Evolutionary conservation across 2,888 invertebrate genomes (phyloP), one percentile per base, ranked within the genome.

Genomic region (Muschampia plurimacula): DNA sequence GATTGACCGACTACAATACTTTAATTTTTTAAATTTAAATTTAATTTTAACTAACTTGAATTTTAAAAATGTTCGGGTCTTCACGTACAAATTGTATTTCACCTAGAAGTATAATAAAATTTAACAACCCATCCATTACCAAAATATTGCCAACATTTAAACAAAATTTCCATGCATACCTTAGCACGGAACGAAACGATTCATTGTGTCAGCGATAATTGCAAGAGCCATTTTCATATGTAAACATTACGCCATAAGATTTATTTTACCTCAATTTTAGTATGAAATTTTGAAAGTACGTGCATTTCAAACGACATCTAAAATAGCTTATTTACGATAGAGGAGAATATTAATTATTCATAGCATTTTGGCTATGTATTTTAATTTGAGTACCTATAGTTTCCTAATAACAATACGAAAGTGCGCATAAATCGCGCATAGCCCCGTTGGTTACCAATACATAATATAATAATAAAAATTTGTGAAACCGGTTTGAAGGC

Each of bases 121-220:
- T 86, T 85, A 83, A 84, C 79, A 76, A 74, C 73, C 78, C 81
- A 83, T 83, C 78, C 81, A 83, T 83, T 84, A 82, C 66, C 32
- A 52, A 82, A 80, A 79, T 80, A 74, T 67, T 74, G 71, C 55
- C 7, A 78, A 76, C 74, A 68, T 74, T 75, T 72, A 74, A 74
- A 28, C 28, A 57, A 28, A 75, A 65, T 67, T 71, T 73, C 57
- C 72, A 72, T 69, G 32, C 52, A 73, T 73, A 57, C 71, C 73
- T 73, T 63, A 72, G 32, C 68, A 41, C 68, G 55, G 69, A 73
- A 65, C 70, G 52, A 73, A 73, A 73, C 67, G 65, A 71, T 75
- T 75, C 62, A 71, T 73, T 73, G 75, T 71, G 68, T 41, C 12
- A 10, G 13, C 41, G 32, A 39, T 22, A n/a, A 32, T 6, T 55